Base-by-base conservation (phyloP, 1,140 invertebrate genomes). In the Brachionus koreanus region DNA sequence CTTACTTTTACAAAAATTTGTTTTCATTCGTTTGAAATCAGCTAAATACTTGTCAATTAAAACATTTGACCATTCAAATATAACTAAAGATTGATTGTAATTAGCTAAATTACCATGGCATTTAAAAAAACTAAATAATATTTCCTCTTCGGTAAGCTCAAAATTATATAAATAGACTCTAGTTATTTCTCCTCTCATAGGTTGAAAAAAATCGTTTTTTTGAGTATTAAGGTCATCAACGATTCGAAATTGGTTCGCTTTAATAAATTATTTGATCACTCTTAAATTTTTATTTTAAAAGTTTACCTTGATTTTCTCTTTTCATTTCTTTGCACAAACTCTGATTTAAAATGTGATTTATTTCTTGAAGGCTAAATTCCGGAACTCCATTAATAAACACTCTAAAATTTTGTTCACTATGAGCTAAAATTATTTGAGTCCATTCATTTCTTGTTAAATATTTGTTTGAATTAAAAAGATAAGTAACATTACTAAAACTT, bases 131-230 rank as follows among this genome's bases (percentile, higher is more conserved):
- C 25, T 74, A 13, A 19, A 46, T 16, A 74, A 29, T 13, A 74
- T 74, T 46, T 43, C 42, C 5, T 74, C 69, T 74, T 74, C 69
- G 10, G 7, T 42, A 12, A 74, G 19, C n/a, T 46, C 37, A 46
- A 23, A 74, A 25, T 74, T 46, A 46, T 46, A 74, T 9, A 74
- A 19, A 74, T 46, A 74, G 23, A 10, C 69, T 79, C 49, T 57
- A n/a, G 76, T 79, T 57, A 79, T 79, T 79, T 79, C 76, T 19
- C 49, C 76, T 37, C 76, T 29, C 69, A 74, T 74, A 3, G 69
- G 69, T 23, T 74, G 69, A 33, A 46, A 74, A 72, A 19, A 72
- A 7, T 72, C 67, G n/a, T 46, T 19, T 2, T 74, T 43, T 10
- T 43, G 16, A n/a, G 69, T 46, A 49, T 23, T 16, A 5, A 74